These are phyloP conservation scores for Leptinotarsa peninsularis DNA, from an alignment of 2,888 invertebrate species.

Conservation along the genomic window DNA sequence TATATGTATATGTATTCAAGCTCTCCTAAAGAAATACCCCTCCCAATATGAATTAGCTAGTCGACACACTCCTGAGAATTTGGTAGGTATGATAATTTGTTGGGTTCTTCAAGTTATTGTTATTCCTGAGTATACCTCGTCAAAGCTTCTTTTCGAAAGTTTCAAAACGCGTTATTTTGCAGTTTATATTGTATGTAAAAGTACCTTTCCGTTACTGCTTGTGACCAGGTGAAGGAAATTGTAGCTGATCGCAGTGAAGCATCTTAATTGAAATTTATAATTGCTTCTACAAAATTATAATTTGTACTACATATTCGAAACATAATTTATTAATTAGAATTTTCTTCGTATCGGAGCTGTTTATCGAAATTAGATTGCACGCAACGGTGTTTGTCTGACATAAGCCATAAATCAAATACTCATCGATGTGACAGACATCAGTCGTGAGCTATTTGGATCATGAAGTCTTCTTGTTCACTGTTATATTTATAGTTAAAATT, in stretches of 20 bases:
- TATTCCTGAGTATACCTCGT: too few relatives aligned
- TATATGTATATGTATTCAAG: too few relatives aligned
- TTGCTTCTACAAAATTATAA: conserved; percentile 45
- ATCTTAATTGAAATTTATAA: conserved; percentile 52
- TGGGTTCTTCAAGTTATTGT: too few relatives aligned
- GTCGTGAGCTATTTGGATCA: not conserved
- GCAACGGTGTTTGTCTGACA: conserved; percentile 6
- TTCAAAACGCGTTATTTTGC: too few relatives aligned
- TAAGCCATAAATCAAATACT: not conserved
- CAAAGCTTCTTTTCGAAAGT: too few relatives aligned
- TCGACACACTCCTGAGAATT: too few relatives aligned
- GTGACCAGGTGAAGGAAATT: conserved; percentile 46
- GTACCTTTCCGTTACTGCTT: not conserved
- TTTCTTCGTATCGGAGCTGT: conserved; percentile 1
- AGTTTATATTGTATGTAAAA: too few relatives aligned
- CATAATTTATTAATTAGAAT: conserved; percentile 16
- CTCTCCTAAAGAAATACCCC: too few relatives aligned
- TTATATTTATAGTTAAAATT: too few relatives aligned
- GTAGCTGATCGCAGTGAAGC: conserved; percentile 38
- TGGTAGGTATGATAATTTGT: too few relatives aligned
- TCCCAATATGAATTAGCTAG: too few relatives aligned
- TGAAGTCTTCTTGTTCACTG: too few relatives aligned
- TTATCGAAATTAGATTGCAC: conserved; percentile 19
- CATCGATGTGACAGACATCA: not conserved
- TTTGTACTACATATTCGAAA: conserved; percentile 36